These are phyloP conservation scores for Nasonia oneida DNA, from an alignment of 2,888 invertebrate species.

Conservation along the genomic window DNA sequence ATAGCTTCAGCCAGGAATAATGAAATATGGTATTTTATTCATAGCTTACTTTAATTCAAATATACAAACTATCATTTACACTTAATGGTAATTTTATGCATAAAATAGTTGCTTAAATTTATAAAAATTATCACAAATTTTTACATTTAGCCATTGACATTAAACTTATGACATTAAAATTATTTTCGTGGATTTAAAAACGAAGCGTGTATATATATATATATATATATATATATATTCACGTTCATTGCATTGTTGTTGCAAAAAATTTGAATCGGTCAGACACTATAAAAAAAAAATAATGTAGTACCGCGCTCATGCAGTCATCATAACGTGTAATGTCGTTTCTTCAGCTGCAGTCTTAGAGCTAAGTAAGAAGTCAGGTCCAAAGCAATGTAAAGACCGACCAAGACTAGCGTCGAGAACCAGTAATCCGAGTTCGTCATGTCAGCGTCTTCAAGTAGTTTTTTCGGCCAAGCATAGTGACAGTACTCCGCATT, in stretches of 20 bases:
- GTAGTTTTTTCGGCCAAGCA: slow-evolving; percentile 85
- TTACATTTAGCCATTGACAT: background rate
- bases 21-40: too few relatives aligned
- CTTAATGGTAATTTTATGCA: background rate
- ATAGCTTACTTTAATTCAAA: too few relatives aligned
- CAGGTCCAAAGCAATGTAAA: slow-evolving; percentile 84
- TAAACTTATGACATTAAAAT: too few relatives aligned
- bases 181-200: background rate
- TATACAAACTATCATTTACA: too few relatives aligned
- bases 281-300: background rate
- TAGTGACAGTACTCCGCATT: slow-evolving; percentile 88
- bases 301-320: background rate
- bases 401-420: slow-evolving; percentile 83
- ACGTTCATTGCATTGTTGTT: background rate
- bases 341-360: slow-evolving; percentile 81
- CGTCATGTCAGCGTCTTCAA: slow-evolving; percentile 87
- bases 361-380: slow-evolving; percentile 86
- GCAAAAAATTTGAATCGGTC: background rate
- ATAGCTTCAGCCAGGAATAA: too few relatives aligned
- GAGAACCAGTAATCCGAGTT: slow-evolving; percentile 85
- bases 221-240: background rate
- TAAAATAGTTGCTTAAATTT: background rate
- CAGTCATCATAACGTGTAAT: slow-evolving; percentile 2
- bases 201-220: background rate
- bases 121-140: background rate